Evolutionary conservation across 2,113 vertebrate species (phyloP).

Genomic region (Tetrax tetrax): DNA sequence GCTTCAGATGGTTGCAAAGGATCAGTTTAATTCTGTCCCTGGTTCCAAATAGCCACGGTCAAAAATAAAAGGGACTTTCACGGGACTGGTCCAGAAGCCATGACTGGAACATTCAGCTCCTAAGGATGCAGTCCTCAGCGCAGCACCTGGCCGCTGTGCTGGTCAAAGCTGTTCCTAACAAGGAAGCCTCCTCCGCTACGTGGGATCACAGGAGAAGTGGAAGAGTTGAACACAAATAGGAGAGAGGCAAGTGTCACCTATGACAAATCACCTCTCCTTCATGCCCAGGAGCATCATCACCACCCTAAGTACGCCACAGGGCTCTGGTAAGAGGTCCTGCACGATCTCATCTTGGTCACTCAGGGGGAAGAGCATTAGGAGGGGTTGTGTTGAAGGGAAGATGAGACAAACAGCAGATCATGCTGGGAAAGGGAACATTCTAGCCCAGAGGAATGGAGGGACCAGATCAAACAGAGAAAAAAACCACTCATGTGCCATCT

Average conservation of each 20-base stretch:
- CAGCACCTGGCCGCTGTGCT: not conserved
- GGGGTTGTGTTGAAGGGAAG: not conserved
- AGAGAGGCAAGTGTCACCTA: not conserved
- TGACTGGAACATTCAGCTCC: not conserved
- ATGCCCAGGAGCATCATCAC: not conserved
- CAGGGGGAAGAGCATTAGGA: not conserved
- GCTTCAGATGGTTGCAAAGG: not conserved
- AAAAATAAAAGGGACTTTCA: not conserved
- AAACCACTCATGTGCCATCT: not conserved
- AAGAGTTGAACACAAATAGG: not conserved
- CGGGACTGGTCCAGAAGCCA: not conserved
- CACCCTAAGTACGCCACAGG: too few species aligned
- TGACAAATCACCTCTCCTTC: not conserved
- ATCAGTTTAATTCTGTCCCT: not conserved
- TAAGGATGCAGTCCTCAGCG: not conserved
- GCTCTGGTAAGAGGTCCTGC: not conserved
- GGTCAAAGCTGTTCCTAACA: not conserved
- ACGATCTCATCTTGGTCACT: not conserved
- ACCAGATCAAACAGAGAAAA: not conserved
- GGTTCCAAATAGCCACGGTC: not conserved
- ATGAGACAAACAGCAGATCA: not conserved
- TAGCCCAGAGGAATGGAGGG: not conserved
- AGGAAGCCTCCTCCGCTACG: rapidly evolving
- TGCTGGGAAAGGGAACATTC: not conserved
- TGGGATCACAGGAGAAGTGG: not conserved